Percentiles rank a stretch among this genome's conserved stretches.
Conservation (phyloP, 2,888 invertebrate species). For the Stenotaenia linearis region DNA sequence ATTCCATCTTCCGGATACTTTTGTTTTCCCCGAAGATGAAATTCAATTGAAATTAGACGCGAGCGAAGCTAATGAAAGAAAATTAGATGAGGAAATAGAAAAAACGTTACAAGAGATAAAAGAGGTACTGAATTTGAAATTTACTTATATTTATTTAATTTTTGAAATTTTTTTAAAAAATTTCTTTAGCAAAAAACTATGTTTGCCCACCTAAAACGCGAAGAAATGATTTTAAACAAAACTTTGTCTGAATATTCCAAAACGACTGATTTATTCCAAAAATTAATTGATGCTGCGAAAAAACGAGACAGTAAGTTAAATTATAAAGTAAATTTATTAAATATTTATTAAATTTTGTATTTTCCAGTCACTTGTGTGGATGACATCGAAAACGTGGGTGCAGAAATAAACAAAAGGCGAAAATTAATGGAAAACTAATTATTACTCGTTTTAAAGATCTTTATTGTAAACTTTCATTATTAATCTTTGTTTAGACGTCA, state of each 20-base stretch:
- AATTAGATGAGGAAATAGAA: not conserved
- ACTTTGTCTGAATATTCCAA: not conserved
- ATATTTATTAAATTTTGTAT: not conserved
- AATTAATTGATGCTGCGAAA: not conserved
- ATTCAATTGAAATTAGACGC: not conserved
- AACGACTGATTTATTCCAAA: not conserved
- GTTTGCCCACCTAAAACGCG: not conserved
- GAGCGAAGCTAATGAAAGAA: not conserved
- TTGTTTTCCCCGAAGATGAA: conserved; percentile 27
- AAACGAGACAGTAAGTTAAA: not conserved
- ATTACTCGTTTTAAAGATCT: not conserved
- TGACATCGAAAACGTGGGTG: not conserved
- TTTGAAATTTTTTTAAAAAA: not conserved
- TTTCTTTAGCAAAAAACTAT: not conserved
- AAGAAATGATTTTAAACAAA: not conserved
- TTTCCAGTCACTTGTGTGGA: not conserved
- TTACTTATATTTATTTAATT: not conserved
- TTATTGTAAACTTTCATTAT: no score
- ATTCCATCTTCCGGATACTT: not conserved
- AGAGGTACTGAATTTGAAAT: not conserved
- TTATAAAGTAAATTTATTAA: not conserved
- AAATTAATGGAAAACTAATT: not conserved
- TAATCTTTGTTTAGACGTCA: no score
- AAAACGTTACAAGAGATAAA: not conserved
- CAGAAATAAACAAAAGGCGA: not conserved